Percentiles rank a stretch among this genome's conserved stretches.
phyloP scores from a whole-genome alignment of 2,113 vertebrate genomes.

The Sander lucioperca region DNA sequence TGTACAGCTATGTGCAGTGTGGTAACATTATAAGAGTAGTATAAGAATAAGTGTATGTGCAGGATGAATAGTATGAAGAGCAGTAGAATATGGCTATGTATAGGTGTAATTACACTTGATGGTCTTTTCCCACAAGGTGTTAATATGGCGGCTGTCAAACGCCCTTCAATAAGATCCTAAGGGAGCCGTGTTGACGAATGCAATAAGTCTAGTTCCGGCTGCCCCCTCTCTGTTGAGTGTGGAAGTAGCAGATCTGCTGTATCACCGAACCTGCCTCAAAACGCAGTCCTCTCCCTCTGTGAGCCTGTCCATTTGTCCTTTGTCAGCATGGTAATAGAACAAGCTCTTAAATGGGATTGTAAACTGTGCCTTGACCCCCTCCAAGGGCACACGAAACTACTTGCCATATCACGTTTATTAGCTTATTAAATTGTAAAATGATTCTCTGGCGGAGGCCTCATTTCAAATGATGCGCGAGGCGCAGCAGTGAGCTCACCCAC shows the following conservation, averaged over 20 bases:
- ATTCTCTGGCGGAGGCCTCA: conserved; percentile 57
- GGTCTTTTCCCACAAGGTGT: conserved; percentile 5
- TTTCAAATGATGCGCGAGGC: conserved; percentile 53
- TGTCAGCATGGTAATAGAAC: conserved; percentile 68
- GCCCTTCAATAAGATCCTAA: conserved; percentile 4
- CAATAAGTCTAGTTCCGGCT: conserved; percentile 45
- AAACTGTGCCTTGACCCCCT: conserved; percentile 60
- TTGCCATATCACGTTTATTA: conserved; percentile 76
- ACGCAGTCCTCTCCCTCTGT: conserved; percentile 34
- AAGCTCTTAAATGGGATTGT: conserved; percentile 71
- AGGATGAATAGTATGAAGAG: too few relatives aligned
- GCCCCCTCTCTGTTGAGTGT: conserved; percentile 39
- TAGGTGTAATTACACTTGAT: background rate
- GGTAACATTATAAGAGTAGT: too few relatives aligned
- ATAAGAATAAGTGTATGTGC: too few relatives aligned
- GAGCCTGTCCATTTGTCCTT: conserved; percentile 33
- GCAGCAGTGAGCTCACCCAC: conserved; percentile 56
- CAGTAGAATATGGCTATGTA: too few relatives aligned
- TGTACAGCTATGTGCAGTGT: too few relatives aligned
- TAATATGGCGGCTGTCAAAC: conserved; percentile 32
- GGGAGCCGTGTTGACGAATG: conserved; percentile 20
- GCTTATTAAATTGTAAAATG: conserved; percentile 76
- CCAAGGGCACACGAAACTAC: conserved; percentile 66
- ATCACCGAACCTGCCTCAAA: conserved; percentile 29
- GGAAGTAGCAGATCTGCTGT: conserved; percentile 44